These are phyloP conservation scores for Prolemur simus DNA, from an alignment of 2,113 vertebrate genomes.

Conservation along the genomic window DNA sequence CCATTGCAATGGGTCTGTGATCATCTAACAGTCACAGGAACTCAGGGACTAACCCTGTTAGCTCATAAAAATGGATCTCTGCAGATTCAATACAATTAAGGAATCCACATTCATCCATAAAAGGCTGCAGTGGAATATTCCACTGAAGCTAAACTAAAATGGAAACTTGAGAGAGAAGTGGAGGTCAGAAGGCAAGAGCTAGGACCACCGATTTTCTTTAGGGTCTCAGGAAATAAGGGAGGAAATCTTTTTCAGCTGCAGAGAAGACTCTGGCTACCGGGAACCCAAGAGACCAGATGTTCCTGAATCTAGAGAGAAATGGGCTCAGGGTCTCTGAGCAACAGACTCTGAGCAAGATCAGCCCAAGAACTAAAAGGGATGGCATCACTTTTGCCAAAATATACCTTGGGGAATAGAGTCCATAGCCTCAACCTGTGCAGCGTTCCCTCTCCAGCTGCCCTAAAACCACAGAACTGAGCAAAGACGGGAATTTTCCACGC, in stretches of 20 bases:
- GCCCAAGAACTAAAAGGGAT: background rate
- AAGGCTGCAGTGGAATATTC: slow-evolving; percentile 62
- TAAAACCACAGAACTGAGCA: background rate
- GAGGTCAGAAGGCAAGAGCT: background rate
- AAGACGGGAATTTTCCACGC: background rate
- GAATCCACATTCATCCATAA: background rate
- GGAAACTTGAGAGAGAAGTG: background rate
- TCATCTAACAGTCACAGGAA: background rate
- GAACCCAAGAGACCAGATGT: background rate
- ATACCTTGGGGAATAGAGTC: background rate
- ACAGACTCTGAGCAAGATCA: background rate
- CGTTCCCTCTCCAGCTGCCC: background rate
- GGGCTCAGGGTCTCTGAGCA: background rate
- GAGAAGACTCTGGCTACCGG: background rate
- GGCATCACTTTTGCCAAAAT: background rate
- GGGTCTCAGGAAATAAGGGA: background rate
- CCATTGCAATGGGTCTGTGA: background rate
- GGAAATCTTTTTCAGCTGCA: background rate
- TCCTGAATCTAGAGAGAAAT: background rate
- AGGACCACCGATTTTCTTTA: background rate
- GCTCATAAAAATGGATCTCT: slow-evolving; percentile 40
- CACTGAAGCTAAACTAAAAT: background rate
- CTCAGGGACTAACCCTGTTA: slow-evolving; percentile 4
- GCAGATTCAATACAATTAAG: slow-evolving; percentile 38
- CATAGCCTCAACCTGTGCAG: background rate